Percentiles rank a stretch among this genome's conserved stretches.
These are phyloP conservation scores for Brachionus paranguensis DNA, from an alignment of 1,140 invertebrate species.

Conservation along the genomic window DNA sequence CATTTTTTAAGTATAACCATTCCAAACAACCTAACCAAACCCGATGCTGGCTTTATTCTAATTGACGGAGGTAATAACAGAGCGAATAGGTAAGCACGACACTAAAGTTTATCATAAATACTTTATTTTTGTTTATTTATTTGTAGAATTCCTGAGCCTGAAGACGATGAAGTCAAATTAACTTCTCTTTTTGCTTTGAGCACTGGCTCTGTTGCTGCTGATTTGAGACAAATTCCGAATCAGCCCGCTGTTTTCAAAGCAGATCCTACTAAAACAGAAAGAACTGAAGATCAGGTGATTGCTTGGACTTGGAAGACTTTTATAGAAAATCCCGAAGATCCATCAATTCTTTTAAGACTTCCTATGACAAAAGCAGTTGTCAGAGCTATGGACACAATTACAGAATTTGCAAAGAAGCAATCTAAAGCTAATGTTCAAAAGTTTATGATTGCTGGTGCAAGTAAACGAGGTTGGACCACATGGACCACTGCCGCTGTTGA, in stretches of 20 bases:
- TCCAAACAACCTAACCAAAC: constrained; percentile 44
- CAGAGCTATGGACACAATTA: constrained; percentile 43
- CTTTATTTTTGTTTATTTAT: background rate
- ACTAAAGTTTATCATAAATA: background rate
- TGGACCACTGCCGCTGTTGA: constrained; percentile 40
- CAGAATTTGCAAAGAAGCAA: background rate
- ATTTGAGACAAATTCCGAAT: constrained; percentile 48
- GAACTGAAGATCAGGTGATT: constrained; percentile 46
- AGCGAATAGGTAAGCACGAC: background rate
- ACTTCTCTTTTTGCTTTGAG: constrained; percentile 44
- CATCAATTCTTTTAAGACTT: constrained; percentile 42
- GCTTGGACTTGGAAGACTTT: constrained; percentile 50
- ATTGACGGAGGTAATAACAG: constrained; percentile 48
- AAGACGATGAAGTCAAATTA: constrained; percentile 45
- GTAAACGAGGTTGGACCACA: constrained; percentile 37
- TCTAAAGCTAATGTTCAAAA: background rate
- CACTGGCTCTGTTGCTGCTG: constrained; percentile 44
- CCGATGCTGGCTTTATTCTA: constrained; percentile 44
- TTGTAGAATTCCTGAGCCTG: constrained; percentile 43
- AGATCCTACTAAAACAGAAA: constrained; percentile 44
- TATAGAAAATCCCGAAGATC: constrained; percentile 41
- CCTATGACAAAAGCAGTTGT: constrained; percentile 50
- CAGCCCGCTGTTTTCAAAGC: constrained; percentile 47
- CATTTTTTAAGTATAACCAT: constrained; percentile 47
- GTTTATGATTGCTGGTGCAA: constrained; percentile 19